A percentile compares a stretch with the other conserved stretches of the same genome.
Conservation (phyloP, 2,888 invertebrate genomes). For the Halocaridina rubra region DNA sequence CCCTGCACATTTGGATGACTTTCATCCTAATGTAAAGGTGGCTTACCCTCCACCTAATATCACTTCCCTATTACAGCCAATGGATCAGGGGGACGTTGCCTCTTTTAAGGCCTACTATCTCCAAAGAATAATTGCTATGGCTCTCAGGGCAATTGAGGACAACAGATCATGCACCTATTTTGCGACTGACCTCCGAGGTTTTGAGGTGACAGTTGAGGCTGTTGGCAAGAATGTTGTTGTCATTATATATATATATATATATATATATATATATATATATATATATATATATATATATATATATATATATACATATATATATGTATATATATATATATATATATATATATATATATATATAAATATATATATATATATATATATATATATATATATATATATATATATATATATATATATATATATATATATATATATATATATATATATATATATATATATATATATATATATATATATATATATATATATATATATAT, state of each 20-base stretch:
- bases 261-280: neutral
- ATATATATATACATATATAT: neutral
- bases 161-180: too few species aligned
- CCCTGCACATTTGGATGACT: too few species aligned
- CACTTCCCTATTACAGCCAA: too few species aligned
- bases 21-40: too few species aligned
- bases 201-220: too few species aligned
- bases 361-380: neutral
- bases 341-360: neutral
- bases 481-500: neutral
- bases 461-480: neutral
- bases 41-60: too few species aligned
- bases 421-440: neutral
- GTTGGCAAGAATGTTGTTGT: too few species aligned
- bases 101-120: too few species aligned
- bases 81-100: too few species aligned
- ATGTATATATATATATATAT: neutral
- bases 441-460: neutral
- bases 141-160: too few species aligned
- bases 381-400: neutral
- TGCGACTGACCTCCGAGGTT: too few species aligned
- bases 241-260: neutral
- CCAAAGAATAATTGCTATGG: too few species aligned
- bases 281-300: neutral
- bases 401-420: neutral